Base-by-base conservation (phyloP, 1,140 invertebrate species). In the Coelopa frigida region DNA sequence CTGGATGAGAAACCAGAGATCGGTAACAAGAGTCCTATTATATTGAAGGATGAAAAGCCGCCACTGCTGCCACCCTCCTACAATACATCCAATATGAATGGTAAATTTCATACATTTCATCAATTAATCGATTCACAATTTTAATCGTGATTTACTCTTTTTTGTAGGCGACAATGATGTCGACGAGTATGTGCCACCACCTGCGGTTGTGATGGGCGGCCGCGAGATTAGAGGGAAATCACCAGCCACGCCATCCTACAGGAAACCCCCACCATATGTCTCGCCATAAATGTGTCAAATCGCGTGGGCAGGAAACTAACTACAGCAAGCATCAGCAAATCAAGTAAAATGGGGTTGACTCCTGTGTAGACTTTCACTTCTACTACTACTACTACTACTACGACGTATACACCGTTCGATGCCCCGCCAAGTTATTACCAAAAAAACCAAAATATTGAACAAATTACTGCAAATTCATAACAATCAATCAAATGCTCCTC, bases 41-140 rank as follows among this genome's bases (percentile, higher is more conserved):
- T 95, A 51, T 78, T 94, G 68, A 88, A 92, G 53, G 90, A 94
- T 53, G 91, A 94, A 61, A 92, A 91, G 63, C 90, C 91, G 21
- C 90, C 91, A 0, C 70, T 92, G 45, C 74, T 84, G 27, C 83
- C 83, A 7, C 83, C 77, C 39, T 79, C 73, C 39, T 70, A 70
- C 36, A 70, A 70, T 38, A 65, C 61, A 12, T 62, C 60, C 29
- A 70, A 67, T 27, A 57, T 63, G 53, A 64, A 68, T 53, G 66
- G 64, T 62, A 41, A 42, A 38, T 35, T 33, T 29, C 29, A 36
- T 29, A 29, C 8, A 29, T 29, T 29, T 29, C n/a, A 8, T 29
- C n/a, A 8, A n/a, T 36, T 36, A 36, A 36, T 27, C n/a, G 21
- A 37, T 26, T 46, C 18, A 46, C 38, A 39, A 39, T 39, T 26